These are phyloP conservation scores for Hephaestus fuliginosus DNA, from an alignment of 2,797 vertebrate species.

Conservation along the genomic window DNA sequence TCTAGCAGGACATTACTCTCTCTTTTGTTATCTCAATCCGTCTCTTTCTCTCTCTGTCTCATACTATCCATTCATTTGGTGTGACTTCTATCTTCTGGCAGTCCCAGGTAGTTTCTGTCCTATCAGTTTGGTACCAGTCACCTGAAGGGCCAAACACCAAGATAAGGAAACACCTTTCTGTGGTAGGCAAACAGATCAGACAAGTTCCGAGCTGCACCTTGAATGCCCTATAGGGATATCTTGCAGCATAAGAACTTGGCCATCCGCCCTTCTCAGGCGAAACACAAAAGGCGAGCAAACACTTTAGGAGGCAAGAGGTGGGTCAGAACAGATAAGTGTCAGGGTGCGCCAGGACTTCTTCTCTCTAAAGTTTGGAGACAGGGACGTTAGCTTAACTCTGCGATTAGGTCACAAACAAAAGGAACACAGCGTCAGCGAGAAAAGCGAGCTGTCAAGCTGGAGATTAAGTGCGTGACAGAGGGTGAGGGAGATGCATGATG, in stretches of 20 bases:
- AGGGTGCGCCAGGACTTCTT: conserved; percentile 80
- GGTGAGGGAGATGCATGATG: conserved; percentile 70
- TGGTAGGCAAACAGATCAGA: conserved; percentile 80
- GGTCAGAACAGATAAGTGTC: conserved; percentile 83
- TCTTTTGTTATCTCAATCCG: conserved; percentile 10
- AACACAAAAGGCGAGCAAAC: conserved; percentile 85
- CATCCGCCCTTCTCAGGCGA: conserved; percentile 68
- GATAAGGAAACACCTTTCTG: conserved; percentile 79
- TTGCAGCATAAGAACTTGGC: conserved; percentile 75
- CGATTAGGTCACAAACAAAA: conserved; percentile 73
- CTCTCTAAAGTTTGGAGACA: conserved; percentile 58
- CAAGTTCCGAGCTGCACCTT: conserved; percentile 78
- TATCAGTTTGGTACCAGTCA: conserved; percentile 75
- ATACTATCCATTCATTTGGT: conserved; percentile 33
- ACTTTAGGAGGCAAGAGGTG: conserved; percentile 80
- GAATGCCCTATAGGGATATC: conserved; percentile 75
- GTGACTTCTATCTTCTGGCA: conserved; percentile 58
- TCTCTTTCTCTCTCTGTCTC: conserved; percentile 29
- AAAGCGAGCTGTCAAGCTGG: conserved; percentile 69
- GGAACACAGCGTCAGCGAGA: conserved; percentile 66
- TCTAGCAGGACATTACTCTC: conserved; percentile 48
- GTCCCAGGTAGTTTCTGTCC: conserved; percentile 56
- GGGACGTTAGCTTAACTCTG: conserved; percentile 74
- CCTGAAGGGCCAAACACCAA: conserved; percentile 63
- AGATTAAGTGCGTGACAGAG: conserved; percentile 77